Evolutionary conservation across 2,113 vertebrate genomes (phyloP), one percentile per base, ranked within the genome.

Genomic region (Panurus biarmicus): DNA sequence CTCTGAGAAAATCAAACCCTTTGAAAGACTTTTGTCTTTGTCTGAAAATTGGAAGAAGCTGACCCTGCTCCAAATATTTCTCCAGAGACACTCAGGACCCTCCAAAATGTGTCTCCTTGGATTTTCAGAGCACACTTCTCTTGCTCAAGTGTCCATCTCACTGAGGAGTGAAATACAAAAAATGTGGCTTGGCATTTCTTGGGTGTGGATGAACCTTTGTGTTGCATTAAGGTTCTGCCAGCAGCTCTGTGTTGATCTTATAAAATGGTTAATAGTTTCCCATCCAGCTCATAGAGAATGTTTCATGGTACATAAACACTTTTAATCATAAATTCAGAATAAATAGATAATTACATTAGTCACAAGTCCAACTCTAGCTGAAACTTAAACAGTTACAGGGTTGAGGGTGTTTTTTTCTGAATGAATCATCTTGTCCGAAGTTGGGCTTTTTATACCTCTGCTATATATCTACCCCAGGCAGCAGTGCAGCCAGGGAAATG

Each of bases 211-310:
- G 92, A 95, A 78, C 94, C 67, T 95, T 94, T 94, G 89, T n/a
- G 18, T 95, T 96, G 71, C 94, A 84, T 92, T 97, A 95, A 96
- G 56, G 38, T 94, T 96, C 94, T 91, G 66, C 97, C 93, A 90
- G 97, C 97, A 90, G 76, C 92, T 25, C 0, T 93, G 90, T 95
- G 90, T 80, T 91, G 82, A 86, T 97, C 95, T 93, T 96, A 70
- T 97, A 97, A 98, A 97, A 91, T 94, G 88, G 95, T 98, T 97
- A 97, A 97, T 67, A 75, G 96, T 76, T 98, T 98, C 97, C 98
- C 16, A 25, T 95, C 95, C 80, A 89, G 91, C 89, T 96, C 93
- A 62, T 69, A 87, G 95, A 67, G 91, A 97, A 95, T 75, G 88
- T 97, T 97, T 97, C 97, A 95, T 97, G 96, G 96, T 85, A 93